phyloP scores from a whole-genome alignment of 2,797 vertebrate species.

The Podarcis lilfordi region DNA sequence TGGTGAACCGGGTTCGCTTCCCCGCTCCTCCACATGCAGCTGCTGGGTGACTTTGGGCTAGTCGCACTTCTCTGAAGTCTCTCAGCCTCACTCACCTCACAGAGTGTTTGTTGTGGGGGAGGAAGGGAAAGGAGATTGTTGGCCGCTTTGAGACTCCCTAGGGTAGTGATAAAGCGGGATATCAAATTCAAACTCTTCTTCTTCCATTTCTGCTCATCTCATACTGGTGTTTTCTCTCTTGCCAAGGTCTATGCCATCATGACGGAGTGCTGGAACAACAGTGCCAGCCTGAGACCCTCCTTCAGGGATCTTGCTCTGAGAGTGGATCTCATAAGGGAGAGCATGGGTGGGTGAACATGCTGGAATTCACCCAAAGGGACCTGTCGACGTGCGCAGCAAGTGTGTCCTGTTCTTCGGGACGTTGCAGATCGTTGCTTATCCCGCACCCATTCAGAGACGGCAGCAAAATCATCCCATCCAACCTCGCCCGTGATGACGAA shows the following conservation, averaged over 20 bases:
- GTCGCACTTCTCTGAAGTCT: too few relatives aligned
- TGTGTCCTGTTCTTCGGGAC: slow-evolving; percentile 49
- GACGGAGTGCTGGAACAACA: slow-evolving; percentile 91
- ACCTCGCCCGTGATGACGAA: slow-evolving; percentile 48
- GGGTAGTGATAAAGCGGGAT: too few relatives aligned
- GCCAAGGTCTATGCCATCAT: slow-evolving; percentile 90
- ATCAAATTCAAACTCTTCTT: too few relatives aligned
- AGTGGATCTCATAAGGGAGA: slow-evolving; percentile 86
- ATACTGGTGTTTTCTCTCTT: slow-evolving; percentile 38
- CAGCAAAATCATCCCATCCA: slow-evolving; percentile 52
- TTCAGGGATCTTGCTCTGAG: slow-evolving; percentile 85
- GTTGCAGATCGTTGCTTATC: slow-evolving; percentile 53
- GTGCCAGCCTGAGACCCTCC: slow-evolving; percentile 82
- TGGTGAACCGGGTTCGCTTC: too few relatives aligned
- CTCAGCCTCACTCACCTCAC: too few relatives aligned
- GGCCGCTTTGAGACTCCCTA: too few relatives aligned
- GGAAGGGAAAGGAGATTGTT: too few relatives aligned
- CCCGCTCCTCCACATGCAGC: too few relatives aligned
- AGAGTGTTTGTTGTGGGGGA: too few relatives aligned
- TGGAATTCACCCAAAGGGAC: slow-evolving; percentile 43
- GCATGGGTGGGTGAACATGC: slow-evolving; percentile 78
- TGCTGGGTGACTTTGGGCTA: too few relatives aligned
- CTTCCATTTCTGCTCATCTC: neutral
- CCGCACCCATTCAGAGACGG: slow-evolving; percentile 33
- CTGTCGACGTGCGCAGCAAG: slow-evolving; percentile 56